Base-by-base conservation (phyloP, 2,113 vertebrate genomes). In the Grantiella picta region DNA sequence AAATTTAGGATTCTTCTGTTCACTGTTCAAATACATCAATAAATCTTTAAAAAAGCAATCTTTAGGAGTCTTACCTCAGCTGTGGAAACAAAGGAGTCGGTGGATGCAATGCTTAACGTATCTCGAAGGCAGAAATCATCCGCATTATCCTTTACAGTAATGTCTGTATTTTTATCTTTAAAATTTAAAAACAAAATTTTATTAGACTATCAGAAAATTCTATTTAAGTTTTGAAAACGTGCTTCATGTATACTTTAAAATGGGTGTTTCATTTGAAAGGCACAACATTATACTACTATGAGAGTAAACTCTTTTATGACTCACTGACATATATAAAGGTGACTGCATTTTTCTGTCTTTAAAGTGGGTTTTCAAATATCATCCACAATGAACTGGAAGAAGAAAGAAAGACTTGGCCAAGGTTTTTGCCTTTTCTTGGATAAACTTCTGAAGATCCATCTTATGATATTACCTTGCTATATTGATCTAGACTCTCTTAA, bases 1-100 rank as follows among this genome's bases (percentile, higher is more conserved):
- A 50, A 72, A 82, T 27, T 2, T 10, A 92, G 35, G 45, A 82
- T 49, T 60, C 17, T 40, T 85, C 53, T 59, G 33, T 95, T 87
- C 45, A 36, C 12, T 60, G 31, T 71, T 79, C 28, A 82, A 79
- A 90, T 4, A 88, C 9, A 42, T 10, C 4, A 44, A 20, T 10
- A 23, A 73, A 79, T 24, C 27, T 50, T 66, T 68, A 36, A 69
- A 69, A 60, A 78, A 69, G 11, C 17, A 71, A 57, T 53, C 14
- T 63, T 57, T 29, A 18, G 49, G 40, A 69, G 27, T 75, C 97
- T 97, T 97, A 99, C 99, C 99, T 99, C 99, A 50, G 98, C 98
- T 10, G 98, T 99, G 36, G 99, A 99, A 91, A 99, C 98, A 88
- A 99, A 99, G 15, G 99, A 99, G 93, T 99, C 99, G 0, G 97